Conservation (phyloP, 2,113 vertebrate genomes). For the Erpornis zantholeuca region DNA sequence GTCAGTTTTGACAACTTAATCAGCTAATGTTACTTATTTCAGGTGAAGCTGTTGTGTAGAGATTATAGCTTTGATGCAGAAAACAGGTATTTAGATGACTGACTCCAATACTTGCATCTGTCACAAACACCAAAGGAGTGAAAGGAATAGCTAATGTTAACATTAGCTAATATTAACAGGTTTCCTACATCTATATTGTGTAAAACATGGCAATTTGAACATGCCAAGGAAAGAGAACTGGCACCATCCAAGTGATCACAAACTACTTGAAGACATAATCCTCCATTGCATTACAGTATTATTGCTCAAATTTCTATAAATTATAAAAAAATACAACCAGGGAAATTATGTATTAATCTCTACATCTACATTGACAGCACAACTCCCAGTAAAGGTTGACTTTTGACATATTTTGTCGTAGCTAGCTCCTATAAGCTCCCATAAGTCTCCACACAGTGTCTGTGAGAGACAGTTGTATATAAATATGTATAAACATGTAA, state of each 20-base stretch:
- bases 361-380: not conserved
- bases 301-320: not conserved
- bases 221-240: not conserved
- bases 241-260: not conserved
- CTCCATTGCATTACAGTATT: not conserved
- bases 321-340: not conserved
- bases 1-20: not conserved
- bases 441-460: not conserved
- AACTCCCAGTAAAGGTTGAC: not conserved
- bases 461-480: not conserved
- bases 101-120: not conserved
- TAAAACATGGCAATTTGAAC: not conserved
- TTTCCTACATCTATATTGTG: not conserved
- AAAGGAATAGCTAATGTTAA: not conserved
- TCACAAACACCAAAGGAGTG: not conserved
- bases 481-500: not conserved
- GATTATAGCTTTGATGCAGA: not conserved
- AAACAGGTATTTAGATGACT: not conserved
- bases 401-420: not conserved
- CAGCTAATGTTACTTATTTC: not conserved
- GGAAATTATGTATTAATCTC: not conserved
- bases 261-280: not conserved
- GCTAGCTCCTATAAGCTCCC: not conserved
- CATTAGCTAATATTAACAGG: not conserved
- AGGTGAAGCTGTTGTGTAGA: not conserved